Conservation (phyloP, 2,888 invertebrate species). For the Neocrepidodera transversa region DNA sequence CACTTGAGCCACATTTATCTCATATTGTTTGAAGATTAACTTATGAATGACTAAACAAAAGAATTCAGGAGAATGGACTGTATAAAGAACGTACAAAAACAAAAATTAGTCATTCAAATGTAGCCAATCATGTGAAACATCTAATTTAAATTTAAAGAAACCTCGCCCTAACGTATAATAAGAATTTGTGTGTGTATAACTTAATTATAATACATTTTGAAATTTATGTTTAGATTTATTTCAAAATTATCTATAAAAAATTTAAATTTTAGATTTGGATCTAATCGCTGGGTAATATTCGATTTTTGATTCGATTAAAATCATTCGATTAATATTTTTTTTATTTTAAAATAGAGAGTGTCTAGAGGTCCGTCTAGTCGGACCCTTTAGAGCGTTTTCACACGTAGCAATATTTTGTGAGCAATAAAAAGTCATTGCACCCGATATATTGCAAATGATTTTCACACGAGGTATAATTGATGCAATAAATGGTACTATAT, state of each 20-base stretch:
- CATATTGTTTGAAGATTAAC: not conserved
- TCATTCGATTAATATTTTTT: not conserved
- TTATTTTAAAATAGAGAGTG: too few species aligned
- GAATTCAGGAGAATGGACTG: not conserved
- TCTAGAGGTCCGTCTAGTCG: too few species aligned
- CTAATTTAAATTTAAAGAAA: not conserved
- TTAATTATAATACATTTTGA: not conserved
- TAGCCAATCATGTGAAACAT: not conserved
- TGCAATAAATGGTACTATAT: too few species aligned
- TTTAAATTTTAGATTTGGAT: not conserved
- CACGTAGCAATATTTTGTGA: too few species aligned
- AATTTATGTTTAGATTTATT: not conserved
- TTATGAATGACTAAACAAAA: constrained; percentile 7
- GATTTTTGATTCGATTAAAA: constrained; percentile 1
- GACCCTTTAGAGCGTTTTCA: too few species aligned
- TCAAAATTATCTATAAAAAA: not conserved
- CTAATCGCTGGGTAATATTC: not conserved
- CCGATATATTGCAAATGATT: too few species aligned
- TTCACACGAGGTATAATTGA: too few species aligned
- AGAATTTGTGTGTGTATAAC: not conserved
- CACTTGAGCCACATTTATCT: constrained; percentile 1
- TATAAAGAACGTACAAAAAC: too few species aligned
- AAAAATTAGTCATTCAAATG: constrained; percentile 18
- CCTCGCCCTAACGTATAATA: not conserved
- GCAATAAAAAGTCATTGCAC: too few species aligned